Conservation (phyloP, 2,797 vertebrate species). For the Pseudochirops corinnae region DNA sequence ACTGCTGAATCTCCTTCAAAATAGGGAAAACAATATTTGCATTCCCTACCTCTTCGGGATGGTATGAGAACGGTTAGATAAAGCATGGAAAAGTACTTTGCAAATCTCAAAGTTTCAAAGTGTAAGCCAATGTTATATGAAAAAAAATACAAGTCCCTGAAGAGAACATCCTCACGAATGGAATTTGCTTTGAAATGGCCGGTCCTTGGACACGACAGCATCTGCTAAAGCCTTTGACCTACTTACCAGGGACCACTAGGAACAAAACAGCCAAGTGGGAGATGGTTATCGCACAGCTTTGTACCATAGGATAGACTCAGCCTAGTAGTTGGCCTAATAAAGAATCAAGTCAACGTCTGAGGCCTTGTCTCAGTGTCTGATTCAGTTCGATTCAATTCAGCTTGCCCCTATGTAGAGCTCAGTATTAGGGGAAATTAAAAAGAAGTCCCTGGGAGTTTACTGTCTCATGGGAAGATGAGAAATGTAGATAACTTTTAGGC, state of each 20-base stretch:
- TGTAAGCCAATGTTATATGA: background rate
- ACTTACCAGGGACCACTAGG: background rate
- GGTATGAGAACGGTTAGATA: background rate
- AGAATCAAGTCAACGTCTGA: background rate
- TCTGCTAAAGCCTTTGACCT: conserved; percentile 1
- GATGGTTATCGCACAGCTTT: background rate
- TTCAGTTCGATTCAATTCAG: background rate
- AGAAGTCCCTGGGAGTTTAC: background rate
- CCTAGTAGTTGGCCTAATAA: background rate
- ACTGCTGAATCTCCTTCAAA: background rate
- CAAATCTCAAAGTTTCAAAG: background rate
- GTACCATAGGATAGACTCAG: background rate
- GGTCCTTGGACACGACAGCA: background rate
- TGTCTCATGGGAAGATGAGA: background rate
- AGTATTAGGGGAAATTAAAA: background rate
- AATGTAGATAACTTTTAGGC: background rate
- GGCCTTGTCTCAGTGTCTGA: background rate
- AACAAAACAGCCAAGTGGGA: background rate
- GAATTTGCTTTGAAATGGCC: background rate
- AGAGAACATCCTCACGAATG: background rate
- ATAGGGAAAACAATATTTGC: background rate
- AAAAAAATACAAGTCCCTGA: background rate
- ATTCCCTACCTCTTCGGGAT: background rate
- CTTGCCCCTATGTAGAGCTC: background rate
- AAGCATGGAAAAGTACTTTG: background rate